phyloP scores from a whole-genome alignment of 2,888 invertebrate species.

The Melikaiella ostensackeni region DNA sequence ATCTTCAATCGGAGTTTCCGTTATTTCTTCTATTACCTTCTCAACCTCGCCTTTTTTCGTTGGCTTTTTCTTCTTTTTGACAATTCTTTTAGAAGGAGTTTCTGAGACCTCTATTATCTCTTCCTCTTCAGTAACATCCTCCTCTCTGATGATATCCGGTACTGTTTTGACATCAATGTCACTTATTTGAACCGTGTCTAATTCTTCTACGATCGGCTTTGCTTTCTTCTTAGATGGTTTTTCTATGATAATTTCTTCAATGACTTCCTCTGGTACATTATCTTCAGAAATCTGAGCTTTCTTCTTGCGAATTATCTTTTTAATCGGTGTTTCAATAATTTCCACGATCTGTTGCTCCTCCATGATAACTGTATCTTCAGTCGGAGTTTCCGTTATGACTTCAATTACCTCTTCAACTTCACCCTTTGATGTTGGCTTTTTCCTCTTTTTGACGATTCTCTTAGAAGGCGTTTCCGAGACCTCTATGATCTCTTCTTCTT shows the following conservation, averaged over 20 bases:
- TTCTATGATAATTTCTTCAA: slow-evolving; percentile 58
- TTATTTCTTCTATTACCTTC: too few species aligned
- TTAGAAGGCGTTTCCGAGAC: too few species aligned
- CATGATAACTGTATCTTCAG: slow-evolving; percentile 54
- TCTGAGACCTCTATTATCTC: too few species aligned
- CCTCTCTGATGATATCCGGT: slow-evolving; percentile 48
- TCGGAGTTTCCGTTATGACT: slow-evolving; percentile 45
- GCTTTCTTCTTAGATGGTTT: slow-evolving; percentile 16
- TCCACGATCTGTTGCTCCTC: slow-evolving; percentile 58
- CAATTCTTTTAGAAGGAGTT: too few species aligned
- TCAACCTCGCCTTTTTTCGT: too few species aligned
- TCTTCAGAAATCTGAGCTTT: slow-evolving; percentile 43
- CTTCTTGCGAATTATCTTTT: slow-evolving; percentile 57
- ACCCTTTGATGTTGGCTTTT: too few species aligned
- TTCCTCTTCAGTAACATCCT: slow-evolving; percentile 44
- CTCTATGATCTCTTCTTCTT: slow-evolving; percentile 42
- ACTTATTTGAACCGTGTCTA: neutral
- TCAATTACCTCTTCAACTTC: too few species aligned
- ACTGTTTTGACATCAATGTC: slow-evolving; percentile 46
- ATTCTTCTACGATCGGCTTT: neutral
- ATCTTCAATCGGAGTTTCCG: slow-evolving; percentile 25
- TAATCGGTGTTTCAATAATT: slow-evolving; percentile 60
- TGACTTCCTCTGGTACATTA: slow-evolving; percentile 59
- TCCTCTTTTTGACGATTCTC: too few species aligned
- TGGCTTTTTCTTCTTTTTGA: too few species aligned